These are phyloP conservation scores for Tyrannus savana DNA, from an alignment of 2,113 vertebrate species.

Conservation along the genomic window DNA sequence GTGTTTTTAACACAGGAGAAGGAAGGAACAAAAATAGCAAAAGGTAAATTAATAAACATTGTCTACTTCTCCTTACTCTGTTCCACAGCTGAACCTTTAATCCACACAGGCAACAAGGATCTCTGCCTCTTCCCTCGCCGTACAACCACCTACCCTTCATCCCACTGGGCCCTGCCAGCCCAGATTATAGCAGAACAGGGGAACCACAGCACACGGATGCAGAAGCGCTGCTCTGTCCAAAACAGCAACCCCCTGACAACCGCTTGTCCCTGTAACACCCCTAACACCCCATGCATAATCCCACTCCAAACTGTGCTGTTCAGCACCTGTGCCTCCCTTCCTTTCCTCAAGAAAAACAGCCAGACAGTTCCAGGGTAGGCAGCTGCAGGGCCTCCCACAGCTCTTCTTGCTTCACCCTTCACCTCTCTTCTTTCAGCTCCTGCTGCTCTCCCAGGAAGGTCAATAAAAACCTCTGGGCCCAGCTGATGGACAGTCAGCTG, in stretches of 20 bases:
- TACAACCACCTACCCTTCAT: background rate
- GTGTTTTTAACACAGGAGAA: background rate
- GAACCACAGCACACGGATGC: rapidly evolving
- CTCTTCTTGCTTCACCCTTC: background rate
- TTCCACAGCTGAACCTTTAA: background rate
- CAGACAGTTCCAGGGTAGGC: background rate
- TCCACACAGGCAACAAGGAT: background rate
- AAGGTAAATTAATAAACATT: background rate
- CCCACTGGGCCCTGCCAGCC: background rate
- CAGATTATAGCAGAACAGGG: background rate
- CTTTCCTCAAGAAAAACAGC: background rate
- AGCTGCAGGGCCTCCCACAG: background rate
- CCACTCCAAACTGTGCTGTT: rapidly evolving
- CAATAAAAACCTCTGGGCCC: background rate
- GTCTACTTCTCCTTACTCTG: background rate
- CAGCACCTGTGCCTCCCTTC: background rate
- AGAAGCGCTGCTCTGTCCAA: background rate
- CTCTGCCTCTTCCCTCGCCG: background rate
- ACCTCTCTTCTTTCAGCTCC: background rate
- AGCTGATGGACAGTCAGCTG: background rate
- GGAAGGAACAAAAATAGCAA: background rate
- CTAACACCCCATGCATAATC: background rate
- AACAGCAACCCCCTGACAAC: rapidly evolving
- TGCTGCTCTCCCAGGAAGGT: background rate
- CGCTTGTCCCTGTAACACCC: background rate